A percentile compares a stretch with the other conserved stretches of the same genome.
Evolutionary conservation across 1,140 invertebrate genomes (phyloP).

Genomic region (Zaprionus ornatus): DNA sequence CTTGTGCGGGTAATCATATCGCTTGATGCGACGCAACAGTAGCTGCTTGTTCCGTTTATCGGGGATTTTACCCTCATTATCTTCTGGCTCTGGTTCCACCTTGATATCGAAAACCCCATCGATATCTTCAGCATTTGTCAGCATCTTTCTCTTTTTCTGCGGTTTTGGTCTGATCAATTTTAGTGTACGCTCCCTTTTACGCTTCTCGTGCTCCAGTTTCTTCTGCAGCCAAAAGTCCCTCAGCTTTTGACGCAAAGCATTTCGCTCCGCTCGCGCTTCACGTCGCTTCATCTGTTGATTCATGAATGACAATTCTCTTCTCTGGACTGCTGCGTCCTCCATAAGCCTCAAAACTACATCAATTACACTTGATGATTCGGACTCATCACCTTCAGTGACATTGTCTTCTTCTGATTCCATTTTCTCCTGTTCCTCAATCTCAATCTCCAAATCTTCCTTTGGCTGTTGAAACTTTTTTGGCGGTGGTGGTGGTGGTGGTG

Average conservation of each 20-base stretch:
- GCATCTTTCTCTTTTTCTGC: background rate
- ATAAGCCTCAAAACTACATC: background rate
- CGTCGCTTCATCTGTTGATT: constrained; percentile 1
- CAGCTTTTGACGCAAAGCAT: constrained; percentile 50
- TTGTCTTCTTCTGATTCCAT: background rate
- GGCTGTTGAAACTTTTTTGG: background rate
- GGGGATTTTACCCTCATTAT: constrained; percentile 40
- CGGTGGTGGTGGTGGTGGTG: background rate
- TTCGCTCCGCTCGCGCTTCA: constrained; percentile 31
- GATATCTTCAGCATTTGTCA: background rate
- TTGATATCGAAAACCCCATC: constrained; percentile 47
- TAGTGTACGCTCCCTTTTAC: background rate
- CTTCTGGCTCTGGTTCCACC: constrained; percentile 54
- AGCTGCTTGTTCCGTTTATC: constrained; percentile 61
- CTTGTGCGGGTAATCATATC: constrained; percentile 55
- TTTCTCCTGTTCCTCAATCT: background rate
- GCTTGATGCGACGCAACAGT: constrained; percentile 21
- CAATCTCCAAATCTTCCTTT: no score
- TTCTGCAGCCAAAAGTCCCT: constrained; percentile 29
- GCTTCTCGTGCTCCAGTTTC: constrained; percentile 21
- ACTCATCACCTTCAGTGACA: background rate
- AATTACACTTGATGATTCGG: background rate
- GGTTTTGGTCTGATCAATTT: background rate
- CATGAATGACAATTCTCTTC: background rate
- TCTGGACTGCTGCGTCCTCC: background rate